A percentile compares a stretch with the other conserved stretches of the same genome.
Evolutionary conservation across 2,888 invertebrate genomes (phyloP).

Genomic region (Tinea trinotella): DNA sequence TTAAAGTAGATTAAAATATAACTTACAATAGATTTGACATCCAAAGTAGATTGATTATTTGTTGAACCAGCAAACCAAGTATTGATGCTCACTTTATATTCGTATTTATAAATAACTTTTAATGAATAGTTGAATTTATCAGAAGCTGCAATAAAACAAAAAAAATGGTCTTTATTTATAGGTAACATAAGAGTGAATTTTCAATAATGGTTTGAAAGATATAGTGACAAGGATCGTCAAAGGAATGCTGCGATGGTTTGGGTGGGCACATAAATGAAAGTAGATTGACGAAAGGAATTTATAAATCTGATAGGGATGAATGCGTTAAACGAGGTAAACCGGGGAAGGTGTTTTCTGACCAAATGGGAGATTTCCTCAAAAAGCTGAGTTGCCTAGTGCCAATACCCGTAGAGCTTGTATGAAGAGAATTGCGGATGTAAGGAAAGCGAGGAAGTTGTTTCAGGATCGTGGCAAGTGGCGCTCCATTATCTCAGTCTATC

Average conservation of each 20-base stretch:
- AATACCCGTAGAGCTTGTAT: too few relatives aligned
- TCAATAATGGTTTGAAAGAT: constrained; percentile 5
- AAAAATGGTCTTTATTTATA: constrained; percentile 16
- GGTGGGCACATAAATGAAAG: too few relatives aligned
- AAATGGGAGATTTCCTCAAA: too few relatives aligned
- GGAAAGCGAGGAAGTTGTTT: too few relatives aligned
- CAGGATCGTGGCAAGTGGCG: too few relatives aligned
- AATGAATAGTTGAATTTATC: constrained; percentile 76
- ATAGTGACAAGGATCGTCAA: too few relatives aligned
- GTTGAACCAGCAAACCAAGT: constrained; percentile 80
- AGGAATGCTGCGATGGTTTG: too few relatives aligned
- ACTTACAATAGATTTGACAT: constrained; percentile 71
- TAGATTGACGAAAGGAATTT: background rate
- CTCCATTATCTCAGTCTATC: too few relatives aligned
- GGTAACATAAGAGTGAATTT: constrained; percentile 16
- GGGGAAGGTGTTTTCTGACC: too few relatives aligned
- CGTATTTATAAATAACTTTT: constrained; percentile 76
- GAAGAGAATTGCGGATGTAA: too few relatives aligned
- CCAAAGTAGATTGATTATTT: constrained; percentile 79
- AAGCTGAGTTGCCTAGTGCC: too few relatives aligned
- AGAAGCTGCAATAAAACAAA: constrained; percentile 46
- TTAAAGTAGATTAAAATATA: background rate
- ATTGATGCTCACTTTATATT: constrained; percentile 79
- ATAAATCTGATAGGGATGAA: background rate
- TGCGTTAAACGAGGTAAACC: too few relatives aligned